Base-by-base conservation (phyloP, 2,888 invertebrate species). In the Girardia tigrina region DNA sequence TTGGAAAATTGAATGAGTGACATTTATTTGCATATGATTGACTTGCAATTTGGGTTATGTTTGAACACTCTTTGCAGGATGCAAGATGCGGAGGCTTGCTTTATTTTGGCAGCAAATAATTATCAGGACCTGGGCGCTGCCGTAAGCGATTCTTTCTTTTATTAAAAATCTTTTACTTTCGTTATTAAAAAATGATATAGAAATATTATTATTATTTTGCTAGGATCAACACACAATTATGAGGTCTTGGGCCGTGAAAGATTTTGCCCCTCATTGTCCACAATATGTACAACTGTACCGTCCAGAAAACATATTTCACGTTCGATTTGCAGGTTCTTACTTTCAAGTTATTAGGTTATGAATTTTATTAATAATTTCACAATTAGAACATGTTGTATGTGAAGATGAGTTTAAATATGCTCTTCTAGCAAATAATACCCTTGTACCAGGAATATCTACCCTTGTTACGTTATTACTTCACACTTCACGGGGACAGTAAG, bases 371-470 rank as follows among this genome's bases (percentile, higher is more conserved):
- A 16, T 72, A n/a, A 71, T 71, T 69, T 28, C 74, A 76, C n/a
- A 79, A 80, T 23, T 79, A 85, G 95, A 97, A 84, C 94, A 92
- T 84, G 92, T 95, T 20, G 95, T 97, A 36, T 97, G 97, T 85
- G 97, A 97, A 85, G 95, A 97, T 84, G 97, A 97, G 86, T 94
- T 97, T 86, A 97, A 97, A 85, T 97, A 97, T 84, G 95, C 95
- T 26, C 88, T 97, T 77, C 86, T 97, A 79, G 95, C 97, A 78
- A 97, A 97, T 87, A 97, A 97, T 86, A 97, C 95, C 86, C 91
- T 95, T 78, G 94, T 94, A 85, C 95, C 95, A 0, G 97, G 95
- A 20, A 93, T 94, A 16, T 95, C 95, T 70, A 95, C 95, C 0
- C 88, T 97, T 77, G 94, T 97, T 79, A 97, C 97, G 0, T 87